Evolutionary conservation across 2,113 vertebrate genomes (phyloP).

Genomic region (Pteronura brasiliensis): DNA sequence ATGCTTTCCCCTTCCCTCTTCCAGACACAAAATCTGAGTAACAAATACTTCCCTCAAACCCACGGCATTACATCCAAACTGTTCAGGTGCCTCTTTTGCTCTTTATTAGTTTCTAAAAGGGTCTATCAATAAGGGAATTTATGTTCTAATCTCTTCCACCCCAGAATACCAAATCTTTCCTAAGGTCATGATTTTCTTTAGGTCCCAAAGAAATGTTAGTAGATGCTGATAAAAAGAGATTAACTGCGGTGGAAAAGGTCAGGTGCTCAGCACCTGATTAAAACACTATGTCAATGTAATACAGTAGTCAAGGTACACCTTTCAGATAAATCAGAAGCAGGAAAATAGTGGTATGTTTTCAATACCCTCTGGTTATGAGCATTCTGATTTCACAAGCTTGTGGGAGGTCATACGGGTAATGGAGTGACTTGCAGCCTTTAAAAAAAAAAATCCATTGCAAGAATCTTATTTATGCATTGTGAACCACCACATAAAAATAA

Average conservation of each 20-base stretch:
- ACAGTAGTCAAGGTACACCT: background rate
- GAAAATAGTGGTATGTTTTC: background rate
- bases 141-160: constrained; percentile 44
- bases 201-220: constrained; percentile 45
- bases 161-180: constrained; percentile 41
- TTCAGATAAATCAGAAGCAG: background rate
- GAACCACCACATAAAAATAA: background rate
- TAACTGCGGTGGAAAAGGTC: constrained; percentile 30
- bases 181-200: constrained; percentile 46
- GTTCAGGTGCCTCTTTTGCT: background rate
- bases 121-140: constrained; percentile 35
- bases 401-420: background rate
- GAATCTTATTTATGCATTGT: constrained; percentile 5
- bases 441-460: background rate
- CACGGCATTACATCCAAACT: background rate
- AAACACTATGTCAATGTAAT: constrained; percentile 21
- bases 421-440: background rate
- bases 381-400: background rate
- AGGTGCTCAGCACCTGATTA: constrained; percentile 15
- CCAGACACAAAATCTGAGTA: constrained; percentile 2
- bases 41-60: background rate
- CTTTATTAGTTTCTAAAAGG: constrained; percentile 39
- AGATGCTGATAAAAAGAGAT: constrained; percentile 45
- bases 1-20: background rate
- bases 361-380: background rate